These are phyloP conservation scores for Cyphomyrus discorhynchus DNA, from an alignment of 2,113 vertebrate genomes.

Conservation along the genomic window DNA sequence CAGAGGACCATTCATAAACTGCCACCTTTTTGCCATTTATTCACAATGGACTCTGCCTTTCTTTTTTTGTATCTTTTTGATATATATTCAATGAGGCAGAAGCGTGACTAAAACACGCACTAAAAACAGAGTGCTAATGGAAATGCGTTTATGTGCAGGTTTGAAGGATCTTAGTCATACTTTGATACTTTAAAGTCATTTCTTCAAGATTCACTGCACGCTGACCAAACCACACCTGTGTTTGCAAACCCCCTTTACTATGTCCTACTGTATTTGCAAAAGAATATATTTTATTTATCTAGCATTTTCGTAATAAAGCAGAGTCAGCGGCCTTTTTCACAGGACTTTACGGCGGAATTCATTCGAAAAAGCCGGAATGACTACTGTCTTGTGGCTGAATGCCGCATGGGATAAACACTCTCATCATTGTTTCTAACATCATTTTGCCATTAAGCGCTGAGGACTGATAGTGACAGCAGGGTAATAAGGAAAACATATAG, in stretches of 20 bases:
- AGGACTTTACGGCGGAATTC: neutral
- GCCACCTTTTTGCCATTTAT: neutral
- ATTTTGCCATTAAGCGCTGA: conserved; percentile 1
- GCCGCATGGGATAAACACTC: neutral
- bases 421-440: neutral
- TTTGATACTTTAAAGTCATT: neutral
- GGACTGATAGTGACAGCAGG: neutral
- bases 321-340: neutral
- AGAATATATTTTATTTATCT: neutral
- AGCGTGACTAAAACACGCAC: neutral
- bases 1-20: neutral
- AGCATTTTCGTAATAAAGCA: neutral
- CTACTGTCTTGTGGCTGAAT: neutral
- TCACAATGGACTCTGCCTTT: neutral
- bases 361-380: neutral
- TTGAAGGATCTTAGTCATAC: neutral
- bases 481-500: neutral
- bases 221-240: neutral
- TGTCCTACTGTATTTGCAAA: neutral
- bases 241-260: neutral
- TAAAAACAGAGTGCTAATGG: neutral
- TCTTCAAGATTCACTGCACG: neutral
- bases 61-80: neutral
- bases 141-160: neutral
- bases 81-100: neutral